Conservation (phyloP, 2,797 vertebrate genomes). For the Scleropages formosus region DNA sequence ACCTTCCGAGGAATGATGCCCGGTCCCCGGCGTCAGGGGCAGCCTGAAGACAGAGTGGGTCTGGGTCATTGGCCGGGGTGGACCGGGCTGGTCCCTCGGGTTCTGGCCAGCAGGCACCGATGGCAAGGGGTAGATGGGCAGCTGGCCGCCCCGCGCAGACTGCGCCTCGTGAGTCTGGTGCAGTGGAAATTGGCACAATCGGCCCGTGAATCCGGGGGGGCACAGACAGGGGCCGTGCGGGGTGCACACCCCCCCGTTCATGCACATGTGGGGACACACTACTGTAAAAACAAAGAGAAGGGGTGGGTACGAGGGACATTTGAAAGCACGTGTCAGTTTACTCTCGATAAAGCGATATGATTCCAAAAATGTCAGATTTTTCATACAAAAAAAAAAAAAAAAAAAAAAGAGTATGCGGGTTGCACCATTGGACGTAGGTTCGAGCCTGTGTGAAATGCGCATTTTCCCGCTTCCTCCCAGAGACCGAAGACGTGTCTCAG, state of each 20-base stretch:
- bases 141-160: slow-evolving; percentile 76
- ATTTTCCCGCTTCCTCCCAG: too few relatives aligned
- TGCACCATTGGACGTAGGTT: too few relatives aligned
- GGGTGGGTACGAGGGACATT: slow-evolving; percentile 3
- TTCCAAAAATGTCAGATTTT: too few relatives aligned
- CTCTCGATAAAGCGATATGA: slow-evolving; percentile 16
- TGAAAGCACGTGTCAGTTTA: background rate
- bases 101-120: slow-evolving; percentile 73
- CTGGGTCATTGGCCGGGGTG: slow-evolving; percentile 60
- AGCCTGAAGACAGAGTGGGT: slow-evolving; percentile 78
- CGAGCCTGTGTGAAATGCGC: too few relatives aligned
- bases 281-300: slow-evolving; percentile 58
- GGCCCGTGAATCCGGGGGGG: slow-evolving; percentile 82
- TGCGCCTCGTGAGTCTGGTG: slow-evolving; percentile 60
- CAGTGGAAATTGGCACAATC: slow-evolving; percentile 83
- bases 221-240: slow-evolving; percentile 86
- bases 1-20: slow-evolving; percentile 86
- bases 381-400: too few relatives aligned
- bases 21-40: slow-evolving; percentile 65
- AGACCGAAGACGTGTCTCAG: too few relatives aligned
- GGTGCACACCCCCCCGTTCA: slow-evolving; percentile 89
- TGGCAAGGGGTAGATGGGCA: slow-evolving; percentile 77
- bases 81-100: slow-evolving; percentile 61
- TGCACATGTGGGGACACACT: slow-evolving; percentile 87
- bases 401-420: too few relatives aligned